These are phyloP conservation scores for Morone saxatilis DNA, from an alignment of 2,113 vertebrate genomes.

Conservation along the genomic window DNA sequence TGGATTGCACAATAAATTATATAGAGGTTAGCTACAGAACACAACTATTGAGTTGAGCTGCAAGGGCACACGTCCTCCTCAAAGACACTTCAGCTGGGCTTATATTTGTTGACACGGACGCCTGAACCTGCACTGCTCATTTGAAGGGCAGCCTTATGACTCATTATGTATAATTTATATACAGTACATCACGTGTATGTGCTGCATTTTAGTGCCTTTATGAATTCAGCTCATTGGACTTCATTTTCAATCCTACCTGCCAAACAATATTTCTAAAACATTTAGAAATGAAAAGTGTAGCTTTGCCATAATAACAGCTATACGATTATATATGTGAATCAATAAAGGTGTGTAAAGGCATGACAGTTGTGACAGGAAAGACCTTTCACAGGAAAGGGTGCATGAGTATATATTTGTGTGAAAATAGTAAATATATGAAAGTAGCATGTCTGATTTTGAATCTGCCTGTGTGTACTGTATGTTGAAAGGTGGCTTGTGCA, in stretches of 20 bases:
- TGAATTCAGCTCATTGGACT: background rate
- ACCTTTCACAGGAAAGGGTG: slow-evolving; percentile 11
- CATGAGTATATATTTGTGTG: background rate
- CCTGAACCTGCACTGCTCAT: background rate
- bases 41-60: slow-evolving; percentile 4
- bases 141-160: background rate
- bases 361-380: slow-evolving; percentile 1
- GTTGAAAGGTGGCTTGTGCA: slow-evolving; percentile 16
- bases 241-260: background rate
- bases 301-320: slow-evolving; percentile 80
- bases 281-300: slow-evolving; percentile 79
- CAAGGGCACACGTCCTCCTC: slow-evolving; percentile 5
- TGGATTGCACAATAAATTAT: slow-evolving; percentile 42
- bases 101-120: slow-evolving; percentile 6
- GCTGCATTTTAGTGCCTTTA: background rate
- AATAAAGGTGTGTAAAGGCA: slow-evolving; percentile 4
- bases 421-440: background rate
- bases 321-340: slow-evolving; percentile 56
- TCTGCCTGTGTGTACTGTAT: background rate
- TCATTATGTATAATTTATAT: slow-evolving; percentile 6
- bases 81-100: slow-evolving; percentile 8
- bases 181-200: background rate
- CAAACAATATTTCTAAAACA: background rate
- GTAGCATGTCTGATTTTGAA: background rate
- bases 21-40: slow-evolving; percentile 22